These are phyloP conservation scores for Neodiprion lecontei DNA, from an alignment of 1,140 invertebrate genomes.

Conservation along the genomic window DNA sequence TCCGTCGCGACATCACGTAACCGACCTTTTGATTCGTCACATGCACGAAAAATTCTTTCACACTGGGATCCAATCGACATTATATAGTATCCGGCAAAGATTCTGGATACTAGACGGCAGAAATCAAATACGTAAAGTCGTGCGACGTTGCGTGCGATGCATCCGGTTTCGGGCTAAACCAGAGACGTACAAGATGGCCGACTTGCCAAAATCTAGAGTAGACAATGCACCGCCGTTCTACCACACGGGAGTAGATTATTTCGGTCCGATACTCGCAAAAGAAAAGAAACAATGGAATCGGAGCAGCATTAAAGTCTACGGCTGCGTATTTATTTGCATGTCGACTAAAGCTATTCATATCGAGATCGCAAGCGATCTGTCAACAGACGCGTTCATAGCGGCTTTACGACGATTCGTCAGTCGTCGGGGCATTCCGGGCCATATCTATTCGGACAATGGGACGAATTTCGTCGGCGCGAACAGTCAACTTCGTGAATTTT, in stretches of 20 bases:
- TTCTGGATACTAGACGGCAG: no score
- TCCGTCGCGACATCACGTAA: conserved; percentile 41
- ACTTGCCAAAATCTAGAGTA: conserved; percentile 33
- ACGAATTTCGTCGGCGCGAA: not conserved
- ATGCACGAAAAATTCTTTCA: conserved; percentile 31
- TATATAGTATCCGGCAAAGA: no score
- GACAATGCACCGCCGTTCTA: conserved; percentile 37
- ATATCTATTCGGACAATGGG: conserved; percentile 26
- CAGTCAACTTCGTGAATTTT: conserved; percentile 21
- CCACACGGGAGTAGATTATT: conserved; percentile 41
- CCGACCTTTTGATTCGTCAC: conserved; percentile 42
- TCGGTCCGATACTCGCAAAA: conserved; percentile 40
- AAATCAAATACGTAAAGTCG: no score
- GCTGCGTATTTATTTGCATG: conserved; percentile 33
- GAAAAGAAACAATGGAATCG: conserved; percentile 15
- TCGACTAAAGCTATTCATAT: conserved; percentile 38
- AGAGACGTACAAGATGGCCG: conserved; percentile 40
- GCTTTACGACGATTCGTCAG: conserved; percentile 36
- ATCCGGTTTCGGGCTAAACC: conserved; percentile 33
- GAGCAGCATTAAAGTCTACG: conserved; percentile 30
- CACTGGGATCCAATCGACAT: no score
- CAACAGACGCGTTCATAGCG: conserved; percentile 34
- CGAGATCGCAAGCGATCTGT: conserved; percentile 34
- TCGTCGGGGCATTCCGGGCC: conserved; percentile 20
- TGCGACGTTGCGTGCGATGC: conserved; percentile 42